These are phyloP conservation scores for Pilophorus perplexus DNA, from an alignment of 2,888 invertebrate species.

Conservation along the genomic window DNA sequence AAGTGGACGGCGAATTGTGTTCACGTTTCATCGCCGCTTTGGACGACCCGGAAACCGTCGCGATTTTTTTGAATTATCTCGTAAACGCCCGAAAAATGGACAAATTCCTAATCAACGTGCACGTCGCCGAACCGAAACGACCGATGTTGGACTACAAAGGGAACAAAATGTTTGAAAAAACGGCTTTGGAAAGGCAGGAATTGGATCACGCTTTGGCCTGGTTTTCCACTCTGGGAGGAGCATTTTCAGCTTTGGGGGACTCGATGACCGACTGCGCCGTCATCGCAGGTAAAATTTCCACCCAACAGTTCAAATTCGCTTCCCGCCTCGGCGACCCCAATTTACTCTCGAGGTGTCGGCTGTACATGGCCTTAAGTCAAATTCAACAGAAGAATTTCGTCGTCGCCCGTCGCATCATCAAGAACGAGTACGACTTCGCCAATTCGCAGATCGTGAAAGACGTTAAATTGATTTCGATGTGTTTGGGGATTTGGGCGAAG, in stretches of 20 bases:
- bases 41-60: not conserved
- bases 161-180: constrained; percentile 37
- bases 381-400: constrained; percentile 75
- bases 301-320: constrained; percentile 78
- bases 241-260: constrained; percentile 92
- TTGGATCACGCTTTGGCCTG: constrained; percentile 85
- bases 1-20: constrained; percentile 15
- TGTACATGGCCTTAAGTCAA: constrained; percentile 83
- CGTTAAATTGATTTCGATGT: constrained; percentile 71
- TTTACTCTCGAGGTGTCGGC: constrained; percentile 74
- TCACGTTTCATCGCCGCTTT: constrained; percentile 14
- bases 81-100: not conserved
- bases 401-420: constrained; percentile 63
- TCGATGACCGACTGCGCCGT: constrained; percentile 75
- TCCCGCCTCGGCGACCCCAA: constrained; percentile 77
- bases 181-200: constrained; percentile 61
- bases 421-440: constrained; percentile 57
- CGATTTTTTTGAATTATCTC: not conserved
- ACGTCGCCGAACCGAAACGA: constrained; percentile 2
- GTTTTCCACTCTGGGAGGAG: constrained; percentile 94
- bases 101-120: not conserved
- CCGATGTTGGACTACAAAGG: constrained; percentile 40
- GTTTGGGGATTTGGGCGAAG: constrained; percentile 82
- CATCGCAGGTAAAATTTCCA: constrained; percentile 83
- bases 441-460: constrained; percentile 55